Base-by-base conservation (phyloP, 2,888 invertebrate species). In the Harpalus rufipes region DNA sequence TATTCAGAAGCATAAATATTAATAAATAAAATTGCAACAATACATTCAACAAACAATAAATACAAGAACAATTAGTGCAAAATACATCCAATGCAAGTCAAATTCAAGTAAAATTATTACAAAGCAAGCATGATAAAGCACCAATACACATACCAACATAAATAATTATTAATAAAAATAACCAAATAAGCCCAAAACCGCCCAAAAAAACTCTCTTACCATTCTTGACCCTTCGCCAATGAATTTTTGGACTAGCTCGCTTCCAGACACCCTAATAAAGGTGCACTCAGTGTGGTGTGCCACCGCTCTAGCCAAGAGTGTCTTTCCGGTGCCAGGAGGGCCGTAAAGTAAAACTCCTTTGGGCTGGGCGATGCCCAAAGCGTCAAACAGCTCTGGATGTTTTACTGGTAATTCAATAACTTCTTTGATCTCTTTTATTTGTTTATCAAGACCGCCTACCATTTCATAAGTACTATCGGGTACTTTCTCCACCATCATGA, bases 401-500 rank as follows among this genome's bases (percentile, higher is more conserved):
- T 99, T 99, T 0, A 99, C 99, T 0, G 99, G 99, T 87, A 99
- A 92, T 90, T 99, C 99, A 90, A 99, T 99, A 0, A 99, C 99
- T 92, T 99, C 99, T 91, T 99, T 99, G 87, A 99, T 99, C 92
- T 99, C 99, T 91, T 99, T 99, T 83, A 99, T 99, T 92, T 99
- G 99, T 90, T 99, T 99, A 90, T 99, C 99, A 86, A 99, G 92
- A 84, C 99, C 99, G 87, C 99, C 99, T 21, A 99, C 99, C 99
- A 99, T 99, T 92, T 99, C 99, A 90, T 99, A 99, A 0, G 99
- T 99, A 0, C 99, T 99, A 91, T 99, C 99, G 0, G 99, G 99
- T 1, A 99, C 99, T 91, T 99, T 99, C 91, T 99, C 99, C 0
- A 99, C 99, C 99, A 99, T 99, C 99, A 99, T 99, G 86, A 99